These are phyloP conservation scores for Vicugna pacos DNA, from an alignment of 2,113 vertebrate species.

Conservation along the genomic window DNA sequence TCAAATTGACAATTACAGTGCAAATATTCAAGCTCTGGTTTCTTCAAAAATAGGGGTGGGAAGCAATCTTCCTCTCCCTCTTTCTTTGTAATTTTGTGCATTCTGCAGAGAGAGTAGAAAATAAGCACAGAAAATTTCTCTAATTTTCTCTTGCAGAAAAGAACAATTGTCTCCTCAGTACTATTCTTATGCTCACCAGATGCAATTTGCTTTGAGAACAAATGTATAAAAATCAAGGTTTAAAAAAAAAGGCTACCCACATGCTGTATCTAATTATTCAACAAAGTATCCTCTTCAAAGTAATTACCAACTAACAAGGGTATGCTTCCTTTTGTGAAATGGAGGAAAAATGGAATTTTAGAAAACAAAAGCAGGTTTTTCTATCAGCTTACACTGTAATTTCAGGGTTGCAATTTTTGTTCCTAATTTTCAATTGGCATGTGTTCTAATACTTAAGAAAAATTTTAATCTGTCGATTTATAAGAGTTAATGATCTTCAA, in stretches of 20 bases:
- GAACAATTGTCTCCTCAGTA: slow-evolving; percentile 79
- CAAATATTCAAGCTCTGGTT: slow-evolving; percentile 62
- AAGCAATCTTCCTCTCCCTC: slow-evolving; percentile 71
- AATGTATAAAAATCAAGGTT: slow-evolving; percentile 79
- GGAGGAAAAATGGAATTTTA: slow-evolving; percentile 68
- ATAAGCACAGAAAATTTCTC: slow-evolving; percentile 74
- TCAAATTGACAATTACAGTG: slow-evolving; percentile 72
- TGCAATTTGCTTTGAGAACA: slow-evolving; percentile 78
- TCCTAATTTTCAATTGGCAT: slow-evolving; percentile 45
- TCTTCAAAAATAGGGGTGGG: slow-evolving; percentile 60
- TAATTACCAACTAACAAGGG: slow-evolving; percentile 62
- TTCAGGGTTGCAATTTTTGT: slow-evolving; percentile 23
- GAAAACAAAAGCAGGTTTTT: slow-evolving; percentile 58
- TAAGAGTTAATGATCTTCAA: slow-evolving; percentile 6
- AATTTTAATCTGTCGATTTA: background rate
- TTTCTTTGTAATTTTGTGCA: slow-evolving; percentile 74
- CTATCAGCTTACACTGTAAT: background rate
- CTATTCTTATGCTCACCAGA: slow-evolving; percentile 76
- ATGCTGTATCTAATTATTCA: slow-evolving; percentile 72
- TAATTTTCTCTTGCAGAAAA: slow-evolving; percentile 80
- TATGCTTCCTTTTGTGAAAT: slow-evolving; percentile 61
- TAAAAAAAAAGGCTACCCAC: slow-evolving; percentile 60
- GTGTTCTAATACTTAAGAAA: background rate
- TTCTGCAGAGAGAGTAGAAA: slow-evolving; percentile 71
- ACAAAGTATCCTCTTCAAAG: slow-evolving; percentile 73